Percentiles rank a stretch among this genome's conserved stretches.
phyloP scores from a whole-genome alignment of 2,113 vertebrate genomes.

The Elachura formosa region DNA sequence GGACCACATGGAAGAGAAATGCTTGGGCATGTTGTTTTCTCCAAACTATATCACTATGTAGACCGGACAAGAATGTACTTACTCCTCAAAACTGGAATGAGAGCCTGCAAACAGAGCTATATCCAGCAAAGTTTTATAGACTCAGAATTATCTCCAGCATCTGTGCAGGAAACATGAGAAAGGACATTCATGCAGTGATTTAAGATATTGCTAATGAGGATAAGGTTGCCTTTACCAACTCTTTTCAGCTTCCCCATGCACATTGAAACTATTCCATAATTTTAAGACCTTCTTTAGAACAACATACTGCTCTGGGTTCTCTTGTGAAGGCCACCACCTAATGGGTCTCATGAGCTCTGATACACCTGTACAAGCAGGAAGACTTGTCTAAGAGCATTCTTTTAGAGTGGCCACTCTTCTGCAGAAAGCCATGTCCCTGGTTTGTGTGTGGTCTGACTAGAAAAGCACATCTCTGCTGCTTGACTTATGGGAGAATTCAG shows the following conservation, averaged over 20 bases:
- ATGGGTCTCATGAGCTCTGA: not conserved
- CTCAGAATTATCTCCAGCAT: constrained; percentile 43
- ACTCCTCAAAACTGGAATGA: not conserved
- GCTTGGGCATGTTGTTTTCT: not conserved
- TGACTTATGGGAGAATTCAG: not conserved
- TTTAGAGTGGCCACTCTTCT: not conserved
- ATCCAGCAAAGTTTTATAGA: constrained; percentile 39
- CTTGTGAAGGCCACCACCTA: not conserved
- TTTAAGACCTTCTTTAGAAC: not conserved
- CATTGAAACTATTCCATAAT: not conserved
- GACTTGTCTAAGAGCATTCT: not conserved
- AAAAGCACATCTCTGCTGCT: not conserved
- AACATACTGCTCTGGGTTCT: not conserved
- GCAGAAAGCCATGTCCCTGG: not conserved
- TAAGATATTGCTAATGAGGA: constrained; percentile 40
- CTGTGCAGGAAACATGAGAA: constrained; percentile 52
- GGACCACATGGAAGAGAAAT: not conserved
- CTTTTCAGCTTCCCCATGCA: not conserved
- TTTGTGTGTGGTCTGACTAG: not conserved
- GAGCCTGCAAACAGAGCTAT: constrained; percentile 16
- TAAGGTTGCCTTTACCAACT: not conserved
- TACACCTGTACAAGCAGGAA: not conserved
- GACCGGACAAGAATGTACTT: constrained; percentile 21
- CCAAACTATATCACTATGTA: not conserved
- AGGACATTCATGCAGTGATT: constrained; percentile 24